Conservation (phyloP, 2,888 invertebrate species). For the Melieria omissa region DNA sequence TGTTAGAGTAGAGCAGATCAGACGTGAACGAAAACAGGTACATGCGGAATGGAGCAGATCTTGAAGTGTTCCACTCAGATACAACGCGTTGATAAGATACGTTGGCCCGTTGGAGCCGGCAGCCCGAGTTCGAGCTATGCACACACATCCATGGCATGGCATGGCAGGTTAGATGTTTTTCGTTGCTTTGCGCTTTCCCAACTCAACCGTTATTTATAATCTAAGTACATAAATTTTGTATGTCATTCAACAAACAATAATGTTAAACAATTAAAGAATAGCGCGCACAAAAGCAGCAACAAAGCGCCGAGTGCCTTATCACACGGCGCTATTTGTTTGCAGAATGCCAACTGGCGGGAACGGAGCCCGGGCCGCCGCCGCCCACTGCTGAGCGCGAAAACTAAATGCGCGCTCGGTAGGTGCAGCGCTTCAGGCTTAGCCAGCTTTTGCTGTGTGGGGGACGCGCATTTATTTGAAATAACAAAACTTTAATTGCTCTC, state of each 20-base stretch:
- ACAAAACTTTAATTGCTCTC: conserved; percentile 19
- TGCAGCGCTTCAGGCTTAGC: background rate
- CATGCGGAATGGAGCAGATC: background rate
- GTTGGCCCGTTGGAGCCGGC: background rate
- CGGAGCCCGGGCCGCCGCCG: no score
- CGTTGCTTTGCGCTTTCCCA: background rate
- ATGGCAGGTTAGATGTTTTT: background rate
- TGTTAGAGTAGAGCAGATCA: no score
- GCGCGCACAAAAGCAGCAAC: no score
- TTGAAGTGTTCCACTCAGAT: background rate
- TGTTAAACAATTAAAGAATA: conserved; percentile 48
- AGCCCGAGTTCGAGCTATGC: background rate
- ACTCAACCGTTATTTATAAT: conserved; percentile 10
- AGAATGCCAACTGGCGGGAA: no score
- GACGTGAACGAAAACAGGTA: background rate
- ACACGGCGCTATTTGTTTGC: no score
- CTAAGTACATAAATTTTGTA: conserved; percentile 38
- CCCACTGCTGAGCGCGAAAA: no score
- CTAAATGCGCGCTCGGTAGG: background rate
- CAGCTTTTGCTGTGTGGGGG: conserved; percentile 32
- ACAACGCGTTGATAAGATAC: no score
- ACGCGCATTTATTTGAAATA: conserved; percentile 5
- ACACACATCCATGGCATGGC: background rate
- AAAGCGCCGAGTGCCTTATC: no score
- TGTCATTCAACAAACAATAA: conserved; percentile 52